Evolutionary conservation across 2,888 invertebrate species (phyloP).

Genomic region (Pristionchus entomophagus): DNA sequence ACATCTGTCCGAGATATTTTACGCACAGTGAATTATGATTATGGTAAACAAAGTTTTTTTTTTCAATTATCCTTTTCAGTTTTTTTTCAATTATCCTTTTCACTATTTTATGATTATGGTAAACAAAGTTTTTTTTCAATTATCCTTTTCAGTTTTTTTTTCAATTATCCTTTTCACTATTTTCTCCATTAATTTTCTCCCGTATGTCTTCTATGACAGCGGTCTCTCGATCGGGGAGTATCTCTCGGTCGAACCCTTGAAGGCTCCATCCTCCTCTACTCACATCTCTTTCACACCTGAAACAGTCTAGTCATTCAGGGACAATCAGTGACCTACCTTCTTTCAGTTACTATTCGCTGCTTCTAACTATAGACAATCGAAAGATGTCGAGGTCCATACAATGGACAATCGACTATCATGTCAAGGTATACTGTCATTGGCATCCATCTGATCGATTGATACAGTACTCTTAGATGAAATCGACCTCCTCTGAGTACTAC

Average conservation of each 20-base stretch:
- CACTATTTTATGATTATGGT: no score
- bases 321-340: neutral
- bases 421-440: neutral
- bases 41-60: no score
- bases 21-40: no score
- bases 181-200: neutral
- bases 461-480: neutral
- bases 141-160: no score
- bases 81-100: no score
- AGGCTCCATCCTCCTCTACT: neutral
- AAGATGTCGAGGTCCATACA: conserved; percentile 7
- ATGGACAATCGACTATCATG: neutral
- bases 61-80: no score
- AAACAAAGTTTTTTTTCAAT: no score
- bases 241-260: neutral
- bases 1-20: no score
- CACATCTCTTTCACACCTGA: conserved; percentile 31
- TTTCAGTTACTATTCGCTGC: conserved; percentile 17
- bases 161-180: neutral
- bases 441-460: neutral
- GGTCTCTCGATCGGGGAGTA: neutral
- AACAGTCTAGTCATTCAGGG: neutral
- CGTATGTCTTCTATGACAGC: neutral
- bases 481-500: neutral
- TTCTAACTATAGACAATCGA: conserved; percentile 24